These are phyloP conservation scores for Fregata magnificens DNA, from an alignment of 2,113 vertebrate genomes.

Conservation along the genomic window DNA sequence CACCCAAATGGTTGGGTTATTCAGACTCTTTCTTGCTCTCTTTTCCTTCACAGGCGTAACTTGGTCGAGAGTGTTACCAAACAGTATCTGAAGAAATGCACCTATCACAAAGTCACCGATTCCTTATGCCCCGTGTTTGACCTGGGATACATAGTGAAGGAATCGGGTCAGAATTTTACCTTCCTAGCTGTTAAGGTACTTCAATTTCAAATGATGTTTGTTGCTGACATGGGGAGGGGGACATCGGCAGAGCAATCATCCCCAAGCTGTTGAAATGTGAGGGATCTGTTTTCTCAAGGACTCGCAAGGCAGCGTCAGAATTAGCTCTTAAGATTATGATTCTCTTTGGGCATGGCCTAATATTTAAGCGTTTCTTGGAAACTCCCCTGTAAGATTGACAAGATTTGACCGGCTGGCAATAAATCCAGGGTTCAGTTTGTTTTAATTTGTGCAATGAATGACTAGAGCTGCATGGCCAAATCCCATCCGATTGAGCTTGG, in stretches of 20 bases:
- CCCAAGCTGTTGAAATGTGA: accelerated
- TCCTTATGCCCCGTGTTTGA: slow-evolving; percentile 90
- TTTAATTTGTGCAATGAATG: neutral
- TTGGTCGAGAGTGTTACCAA: slow-evolving; percentile 82
- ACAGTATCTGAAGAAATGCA: slow-evolving; percentile 79
- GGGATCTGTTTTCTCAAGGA: neutral
- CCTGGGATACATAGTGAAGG: slow-evolving; percentile 84
- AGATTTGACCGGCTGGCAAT: neutral
- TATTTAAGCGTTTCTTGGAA: neutral
- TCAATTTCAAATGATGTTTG: neutral
- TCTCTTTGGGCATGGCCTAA: neutral
- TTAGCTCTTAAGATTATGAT: neutral
- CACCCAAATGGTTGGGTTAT: neutral
- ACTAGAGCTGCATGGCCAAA: neutral
- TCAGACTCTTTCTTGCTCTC: neutral
- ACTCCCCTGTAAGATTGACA: neutral
- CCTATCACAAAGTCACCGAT: slow-evolving; percentile 70
- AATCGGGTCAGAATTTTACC: slow-evolving; percentile 84
- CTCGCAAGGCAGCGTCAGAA: neutral
- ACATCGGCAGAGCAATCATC: neutral
- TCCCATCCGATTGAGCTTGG: neutral
- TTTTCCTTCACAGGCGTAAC: slow-evolving; percentile 79
- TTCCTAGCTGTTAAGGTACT: slow-evolving; percentile 82
- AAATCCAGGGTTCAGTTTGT: neutral
- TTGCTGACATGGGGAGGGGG: neutral